Conservation (phyloP, 2,888 invertebrate genomes). For the Tetrapedia diversipes region DNA sequence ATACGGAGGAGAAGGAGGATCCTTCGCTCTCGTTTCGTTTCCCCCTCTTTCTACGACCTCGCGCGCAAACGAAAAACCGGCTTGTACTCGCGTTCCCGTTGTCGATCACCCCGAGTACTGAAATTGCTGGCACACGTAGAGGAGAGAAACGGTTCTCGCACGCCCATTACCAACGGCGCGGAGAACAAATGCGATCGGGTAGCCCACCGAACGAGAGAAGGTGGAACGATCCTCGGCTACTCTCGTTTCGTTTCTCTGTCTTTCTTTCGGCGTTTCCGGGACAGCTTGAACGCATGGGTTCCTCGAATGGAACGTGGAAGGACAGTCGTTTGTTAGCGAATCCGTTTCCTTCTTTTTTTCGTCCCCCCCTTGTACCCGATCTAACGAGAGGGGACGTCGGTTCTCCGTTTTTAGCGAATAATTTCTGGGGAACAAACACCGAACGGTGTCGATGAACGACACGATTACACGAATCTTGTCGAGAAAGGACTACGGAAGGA, state of each 20-base stretch:
- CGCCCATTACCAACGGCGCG: background rate
- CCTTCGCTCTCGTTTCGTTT: slow-evolving; percentile 17
- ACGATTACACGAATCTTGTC: background rate
- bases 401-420: background rate
- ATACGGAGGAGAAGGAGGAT: slow-evolving; percentile 51
- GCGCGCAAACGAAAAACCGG: slow-evolving; percentile 15
- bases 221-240: background rate
- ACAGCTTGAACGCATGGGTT: background rate
- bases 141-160: slow-evolving; percentile 22
- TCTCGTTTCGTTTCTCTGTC: background rate
- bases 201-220: slow-evolving; percentile 4
- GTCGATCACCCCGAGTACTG: slow-evolving; percentile 46
- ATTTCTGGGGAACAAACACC: background rate
- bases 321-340: slow-evolving; percentile 4
- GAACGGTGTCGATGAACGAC: background rate
- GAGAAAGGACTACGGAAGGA: background rate
- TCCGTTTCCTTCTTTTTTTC: background rate
- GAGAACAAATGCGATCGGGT: background rate
- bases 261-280: background rate
- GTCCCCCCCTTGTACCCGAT: background rate
- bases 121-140: slow-evolving; percentile 52
- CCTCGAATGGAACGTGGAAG: background rate
- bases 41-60: slow-evolving; percentile 25
- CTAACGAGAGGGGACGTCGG: background rate
- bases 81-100: slow-evolving; percentile 24